Evolutionary conservation across 2,797 vertebrate genomes (phyloP), one percentile per base, ranked within the genome.

Genomic region (Sebastes itinus): DNA sequence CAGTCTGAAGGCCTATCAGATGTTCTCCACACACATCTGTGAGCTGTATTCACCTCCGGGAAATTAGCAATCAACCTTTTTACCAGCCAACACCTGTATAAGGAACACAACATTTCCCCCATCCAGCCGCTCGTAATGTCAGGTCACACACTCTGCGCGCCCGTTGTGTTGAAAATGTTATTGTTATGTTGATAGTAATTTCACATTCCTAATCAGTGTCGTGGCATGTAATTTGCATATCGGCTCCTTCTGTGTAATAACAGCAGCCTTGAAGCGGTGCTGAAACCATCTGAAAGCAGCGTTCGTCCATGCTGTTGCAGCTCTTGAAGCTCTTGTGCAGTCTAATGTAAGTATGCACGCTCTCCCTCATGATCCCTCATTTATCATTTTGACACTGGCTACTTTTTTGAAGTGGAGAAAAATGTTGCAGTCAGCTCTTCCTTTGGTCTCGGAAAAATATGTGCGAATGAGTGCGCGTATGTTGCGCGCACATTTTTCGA

Each of bases 391-490:
- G 95, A 95, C 95, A 95, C 92, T 74, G 92, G 93, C 94, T 95
- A 95, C 95, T 94, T 95, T 95, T 96, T 94, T 95, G 94, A 95
- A 95, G 94, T 94, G 94, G 91, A 94, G 93, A 95, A 95, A 95
- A 96, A 96, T 95, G 94, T 94, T 94, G 93, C 92, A 93, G 95
- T 96, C 93, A 95, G 95, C 94, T 93, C 94, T 95, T 96, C 94
- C 93, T 94, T 92, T 92, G 90, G 90, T 93, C 92, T 91, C 68
- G 62, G 80, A 88, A 90, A 90, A 92, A 86, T 74, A 82, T 83
- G 91, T 92, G 89, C 76, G 89, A 85, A 89, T 87, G 90, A 78
- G 92, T 35, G 90, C 30, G 86, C 59, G 83, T 78, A 63, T 68
- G 72, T 32, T 6, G 79, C 38, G 66, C 55, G 87, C 30, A 6